phyloP scores from a whole-genome alignment of 2,113 vertebrate genomes.

The Pygoscelis adeliae region DNA sequence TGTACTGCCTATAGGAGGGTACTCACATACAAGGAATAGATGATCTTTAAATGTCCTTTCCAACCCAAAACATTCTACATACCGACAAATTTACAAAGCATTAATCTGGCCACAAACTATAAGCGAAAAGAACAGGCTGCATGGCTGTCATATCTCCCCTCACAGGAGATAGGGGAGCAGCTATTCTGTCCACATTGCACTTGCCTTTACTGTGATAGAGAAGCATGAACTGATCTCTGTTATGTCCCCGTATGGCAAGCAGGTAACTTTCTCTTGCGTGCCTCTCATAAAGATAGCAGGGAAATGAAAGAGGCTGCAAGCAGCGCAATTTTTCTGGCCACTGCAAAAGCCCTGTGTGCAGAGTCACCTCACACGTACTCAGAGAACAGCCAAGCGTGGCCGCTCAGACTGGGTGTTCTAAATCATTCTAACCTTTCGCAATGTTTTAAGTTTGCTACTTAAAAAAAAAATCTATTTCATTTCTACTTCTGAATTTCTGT shows the following conservation, averaged over 20 bases:
- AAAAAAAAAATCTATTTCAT: constrained; percentile 1
- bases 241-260: neutral
- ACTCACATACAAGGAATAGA: neutral
- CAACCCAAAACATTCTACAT: neutral
- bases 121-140: neutral
- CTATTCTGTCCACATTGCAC: neutral
- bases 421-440: constrained; percentile 69
- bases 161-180: neutral
- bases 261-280: neutral
- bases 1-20: neutral
- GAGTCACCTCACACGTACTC: constrained; percentile 62
- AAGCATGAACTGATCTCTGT: neutral
- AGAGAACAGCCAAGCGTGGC: constrained; percentile 62
- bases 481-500: constrained; percentile 42
- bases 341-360: neutral
- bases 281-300: neutral
- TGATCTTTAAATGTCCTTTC: neutral
- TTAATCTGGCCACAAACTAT: neutral
- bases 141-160: neutral
- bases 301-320: neutral
- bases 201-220: neutral
- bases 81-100: neutral
- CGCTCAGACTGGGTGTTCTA: constrained; percentile 36
- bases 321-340: constrained; percentile 3
- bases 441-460: constrained; percentile 63